Evolutionary conservation across 2,113 vertebrate species (phyloP).

Genomic region (Nyctereutes procyonoides): DNA sequence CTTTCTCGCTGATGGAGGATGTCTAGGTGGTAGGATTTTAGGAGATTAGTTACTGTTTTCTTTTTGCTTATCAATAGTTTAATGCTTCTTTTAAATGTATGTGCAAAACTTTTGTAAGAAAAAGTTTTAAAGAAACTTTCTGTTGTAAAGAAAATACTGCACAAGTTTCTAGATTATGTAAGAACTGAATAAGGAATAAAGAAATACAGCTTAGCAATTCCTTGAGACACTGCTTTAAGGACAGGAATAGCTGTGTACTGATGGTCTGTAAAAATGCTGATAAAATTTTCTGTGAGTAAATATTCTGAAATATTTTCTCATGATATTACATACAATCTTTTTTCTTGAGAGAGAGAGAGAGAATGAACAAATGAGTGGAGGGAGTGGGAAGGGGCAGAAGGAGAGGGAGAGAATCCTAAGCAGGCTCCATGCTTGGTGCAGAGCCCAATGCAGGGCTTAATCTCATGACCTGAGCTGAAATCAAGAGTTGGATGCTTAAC

Average conservation of each 20-base stretch:
- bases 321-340: not conserved
- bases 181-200: not conserved
- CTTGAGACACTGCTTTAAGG: not conserved
- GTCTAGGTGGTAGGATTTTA: slow-evolving; percentile 57
- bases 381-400: not conserved
- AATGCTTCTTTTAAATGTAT: not conserved
- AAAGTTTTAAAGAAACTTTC: no score
- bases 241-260: not conserved
- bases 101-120: not conserved
- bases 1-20: slow-evolving; percentile 68
- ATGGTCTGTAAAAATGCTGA: not conserved
- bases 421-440: not conserved
- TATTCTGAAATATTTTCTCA: slow-evolving; percentile 18
- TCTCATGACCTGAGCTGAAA: not conserved
- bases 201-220: slow-evolving; percentile 42
- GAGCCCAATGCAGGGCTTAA: not conserved
- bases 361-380: not conserved
- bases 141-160: not conserved
- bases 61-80: slow-evolving; percentile 50
- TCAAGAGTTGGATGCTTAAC: not conserved
- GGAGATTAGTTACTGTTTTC: not conserved
- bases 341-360: not conserved
- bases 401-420: not conserved
- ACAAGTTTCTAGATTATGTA: slow-evolving; percentile 24
- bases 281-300: slow-evolving; percentile 38